Percentiles rank a stretch among this genome's conserved stretches.
Conservation (phyloP, 1,140 invertebrate species). For the Bradysia coprophila region DNA sequence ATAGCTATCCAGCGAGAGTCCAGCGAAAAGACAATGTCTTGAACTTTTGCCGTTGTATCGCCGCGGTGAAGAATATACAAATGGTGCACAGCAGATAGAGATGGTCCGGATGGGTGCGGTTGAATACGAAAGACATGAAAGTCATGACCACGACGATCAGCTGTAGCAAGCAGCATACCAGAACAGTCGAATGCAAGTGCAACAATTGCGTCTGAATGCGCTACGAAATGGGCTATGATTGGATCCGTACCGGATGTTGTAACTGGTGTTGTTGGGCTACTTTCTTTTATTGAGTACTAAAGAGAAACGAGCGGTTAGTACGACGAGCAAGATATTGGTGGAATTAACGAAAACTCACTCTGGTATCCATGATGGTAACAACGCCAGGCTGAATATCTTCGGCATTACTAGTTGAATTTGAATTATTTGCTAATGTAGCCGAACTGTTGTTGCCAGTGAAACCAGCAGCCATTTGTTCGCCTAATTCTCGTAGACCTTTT, state of each 20-base stretch:
- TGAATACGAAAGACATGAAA: conserved; percentile 92
- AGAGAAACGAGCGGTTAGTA: not conserved
- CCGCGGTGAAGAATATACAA: conserved; percentile 86
- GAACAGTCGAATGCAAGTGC: conserved; percentile 83
- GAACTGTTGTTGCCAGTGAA: conserved; percentile 43
- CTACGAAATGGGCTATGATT: conserved; percentile 84
- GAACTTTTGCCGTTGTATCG: conserved; percentile 65
- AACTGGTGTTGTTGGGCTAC: conserved; percentile 16
- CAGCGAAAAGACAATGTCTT: conserved; percentile 74
- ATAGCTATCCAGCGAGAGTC: conserved; percentile 93
- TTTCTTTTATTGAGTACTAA: conserved; percentile 20
- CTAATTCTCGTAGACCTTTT: conserved; percentile 67
- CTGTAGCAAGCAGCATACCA: conserved; percentile 79
- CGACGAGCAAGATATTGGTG: not conserved
- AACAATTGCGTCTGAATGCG: conserved; percentile 80
- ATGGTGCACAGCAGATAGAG: conserved; percentile 84
- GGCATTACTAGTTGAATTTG: conserved; percentile 13
- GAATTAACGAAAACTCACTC: conserved; percentile 36
- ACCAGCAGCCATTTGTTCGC: conserved; percentile 85
- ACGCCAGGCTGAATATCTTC: conserved; percentile 59
- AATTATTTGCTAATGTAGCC: conserved; percentile 18
- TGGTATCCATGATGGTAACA: conserved; percentile 74
- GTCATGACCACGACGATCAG: conserved; percentile 84
- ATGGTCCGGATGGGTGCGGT: conserved; percentile 76
- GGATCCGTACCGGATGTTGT: conserved; percentile 31